Evolutionary conservation across 1,140 invertebrate species (phyloP).

Genomic region (Paraescarpia echinospica): DNA sequence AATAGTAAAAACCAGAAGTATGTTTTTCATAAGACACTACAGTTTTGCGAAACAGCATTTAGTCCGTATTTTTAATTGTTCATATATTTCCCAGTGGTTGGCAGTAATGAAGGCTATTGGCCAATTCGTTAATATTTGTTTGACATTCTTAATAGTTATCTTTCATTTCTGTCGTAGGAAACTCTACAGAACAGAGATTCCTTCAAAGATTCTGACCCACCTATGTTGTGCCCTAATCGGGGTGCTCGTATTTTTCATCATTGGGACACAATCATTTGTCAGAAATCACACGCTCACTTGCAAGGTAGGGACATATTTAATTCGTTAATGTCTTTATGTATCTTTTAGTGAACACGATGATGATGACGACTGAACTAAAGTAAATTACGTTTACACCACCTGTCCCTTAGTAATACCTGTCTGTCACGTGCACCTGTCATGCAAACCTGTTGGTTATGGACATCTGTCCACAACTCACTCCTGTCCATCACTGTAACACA

Average conservation of each 20-base stretch:
- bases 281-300: conserved; percentile 38
- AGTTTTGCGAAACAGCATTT: too few relatives aligned
- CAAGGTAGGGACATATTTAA: conserved; percentile 39
- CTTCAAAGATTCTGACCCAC: conserved; percentile 50
- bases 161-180: not conserved
- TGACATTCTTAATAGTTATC: not conserved
- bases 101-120: too few relatives aligned
- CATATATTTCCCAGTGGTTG: too few relatives aligned
- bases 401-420: not conserved
- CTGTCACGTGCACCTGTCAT: not conserved
- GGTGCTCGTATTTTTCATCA: conserved; percentile 45
- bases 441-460: not conserved
- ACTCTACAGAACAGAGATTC: conserved; percentile 35
- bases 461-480: not conserved
- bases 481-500: not conserved
- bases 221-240: conserved; percentile 44
- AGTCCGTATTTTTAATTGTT: too few relatives aligned
- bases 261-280: conserved; percentile 42
- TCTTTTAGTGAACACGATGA: not conserved
- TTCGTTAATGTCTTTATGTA: not conserved
- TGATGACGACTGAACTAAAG: not conserved
- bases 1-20: too few relatives aligned
- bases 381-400: not conserved
- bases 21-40: too few relatives aligned
- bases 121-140: not conserved